Evolutionary conservation across 2,888 invertebrate genomes (phyloP).

Genomic region (Tuberolachnus salignus): DNA sequence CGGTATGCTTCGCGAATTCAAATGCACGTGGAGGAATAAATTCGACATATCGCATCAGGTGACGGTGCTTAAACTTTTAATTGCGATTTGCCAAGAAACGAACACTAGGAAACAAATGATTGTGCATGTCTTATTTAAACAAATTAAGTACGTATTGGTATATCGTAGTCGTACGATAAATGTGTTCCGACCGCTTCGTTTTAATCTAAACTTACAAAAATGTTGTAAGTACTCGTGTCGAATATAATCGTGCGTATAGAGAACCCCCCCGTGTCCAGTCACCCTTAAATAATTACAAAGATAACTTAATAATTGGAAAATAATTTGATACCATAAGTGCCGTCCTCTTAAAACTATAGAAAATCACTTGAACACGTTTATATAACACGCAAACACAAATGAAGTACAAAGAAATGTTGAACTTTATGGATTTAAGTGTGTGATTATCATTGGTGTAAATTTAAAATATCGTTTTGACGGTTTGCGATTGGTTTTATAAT

Average conservation of each 20-base stretch:
- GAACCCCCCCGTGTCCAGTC: no score
- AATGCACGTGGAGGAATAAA: slow-evolving; percentile 40
- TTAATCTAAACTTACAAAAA: not conserved
- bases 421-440: not conserved
- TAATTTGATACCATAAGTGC: no score
- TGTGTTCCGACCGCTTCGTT: not conserved
- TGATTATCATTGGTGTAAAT: not conserved
- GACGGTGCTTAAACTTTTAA: slow-evolving; percentile 35
- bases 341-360: no score
- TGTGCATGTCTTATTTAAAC: slow-evolving; percentile 26
- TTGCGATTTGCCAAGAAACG: slow-evolving; percentile 19
- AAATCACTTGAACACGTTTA: not conserved
- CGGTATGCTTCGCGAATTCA: slow-evolving; percentile 27
- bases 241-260: no score
- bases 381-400: not conserved
- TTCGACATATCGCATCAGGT: slow-evolving; percentile 33
- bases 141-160: slow-evolving; percentile 20
- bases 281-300: no score
- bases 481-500: not conserved
- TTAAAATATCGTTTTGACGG: not conserved
- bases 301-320: no score
- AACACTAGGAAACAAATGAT: slow-evolving; percentile 41
- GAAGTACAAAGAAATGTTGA: not conserved
- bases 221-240: no score
- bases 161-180: no score